Conservation (phyloP, 2,113 vertebrate genomes). For the Pterocles orientalis region DNA sequence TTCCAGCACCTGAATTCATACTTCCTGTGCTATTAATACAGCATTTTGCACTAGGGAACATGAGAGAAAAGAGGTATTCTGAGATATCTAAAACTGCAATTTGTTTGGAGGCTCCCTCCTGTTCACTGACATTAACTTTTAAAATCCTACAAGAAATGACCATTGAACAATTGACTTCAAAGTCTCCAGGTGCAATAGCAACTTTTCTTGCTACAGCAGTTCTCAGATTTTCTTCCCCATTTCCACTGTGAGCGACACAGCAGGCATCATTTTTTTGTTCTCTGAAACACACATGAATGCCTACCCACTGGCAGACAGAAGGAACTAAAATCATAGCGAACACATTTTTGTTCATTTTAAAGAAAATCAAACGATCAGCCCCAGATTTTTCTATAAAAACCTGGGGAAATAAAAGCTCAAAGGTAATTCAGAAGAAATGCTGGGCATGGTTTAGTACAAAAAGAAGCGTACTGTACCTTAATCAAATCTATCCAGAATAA, state of each 20-base stretch:
- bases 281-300: constrained; percentile 8
- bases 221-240: neutral
- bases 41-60: neutral
- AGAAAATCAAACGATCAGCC: neutral
- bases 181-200: neutral
- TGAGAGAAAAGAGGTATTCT: neutral
- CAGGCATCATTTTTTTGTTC: neutral
- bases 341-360: constrained; percentile 1
- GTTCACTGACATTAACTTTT: constrained; percentile 16
- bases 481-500: neutral
- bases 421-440: neutral
- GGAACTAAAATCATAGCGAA: neutral
- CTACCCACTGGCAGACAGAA: neutral
- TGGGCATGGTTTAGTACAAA: neutral
- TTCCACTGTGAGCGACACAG: neutral
- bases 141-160: constrained; percentile 8
- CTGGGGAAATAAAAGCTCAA: neutral
- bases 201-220: neutral
- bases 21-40: neutral
- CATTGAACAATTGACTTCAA: constrained; percentile 36
- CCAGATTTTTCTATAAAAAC: neutral
- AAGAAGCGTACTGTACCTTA: neutral
- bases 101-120: constrained; percentile 25
- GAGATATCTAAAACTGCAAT: neutral
- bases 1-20: neutral